A percentile compares a stretch with the other conserved stretches of the same genome.
phyloP scores from a whole-genome alignment of 2,797 vertebrate genomes.

The Aphelocoma californica region DNA sequence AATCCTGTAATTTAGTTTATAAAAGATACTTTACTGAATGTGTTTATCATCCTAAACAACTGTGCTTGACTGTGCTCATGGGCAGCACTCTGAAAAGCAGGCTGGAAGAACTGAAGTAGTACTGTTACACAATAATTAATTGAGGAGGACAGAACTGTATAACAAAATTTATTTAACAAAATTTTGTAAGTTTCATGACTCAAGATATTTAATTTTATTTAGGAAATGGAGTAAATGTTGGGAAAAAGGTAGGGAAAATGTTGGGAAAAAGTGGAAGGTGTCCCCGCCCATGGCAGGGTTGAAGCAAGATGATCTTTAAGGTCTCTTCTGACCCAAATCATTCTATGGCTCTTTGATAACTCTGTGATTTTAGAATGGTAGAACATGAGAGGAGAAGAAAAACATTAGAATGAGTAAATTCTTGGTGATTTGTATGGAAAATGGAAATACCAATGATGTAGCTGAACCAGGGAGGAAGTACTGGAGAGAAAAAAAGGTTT shows the following conservation, averaged over 20 bases:
- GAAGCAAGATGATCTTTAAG: neutral
- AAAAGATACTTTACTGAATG: neutral
- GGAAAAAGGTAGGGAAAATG: neutral
- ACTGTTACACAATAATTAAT: neutral
- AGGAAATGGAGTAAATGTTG: neutral
- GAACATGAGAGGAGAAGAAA: neutral
- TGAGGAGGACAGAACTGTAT: neutral
- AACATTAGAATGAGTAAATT: neutral
- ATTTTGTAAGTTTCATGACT: neutral
- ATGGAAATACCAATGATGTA: neutral
- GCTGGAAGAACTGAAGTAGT: neutral
- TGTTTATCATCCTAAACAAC: neutral
- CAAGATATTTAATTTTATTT: neutral
- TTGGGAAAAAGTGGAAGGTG: neutral
- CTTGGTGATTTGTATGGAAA: neutral
- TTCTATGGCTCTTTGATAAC: neutral
- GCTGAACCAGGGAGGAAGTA: neutral
- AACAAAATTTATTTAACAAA: neutral
- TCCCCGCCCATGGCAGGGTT: rapidly evolving
- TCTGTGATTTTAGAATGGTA: neutral
- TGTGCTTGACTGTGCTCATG: neutral
- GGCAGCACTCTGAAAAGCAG: neutral
- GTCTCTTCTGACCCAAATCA: neutral
- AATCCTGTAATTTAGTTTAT: neutral
- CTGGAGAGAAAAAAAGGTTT: neutral